Percentiles rank a stretch among this genome's conserved stretches.
These are phyloP conservation scores for Papilio gigon DNA, from an alignment of 2,888 invertebrate species.

Conservation along the genomic window DNA sequence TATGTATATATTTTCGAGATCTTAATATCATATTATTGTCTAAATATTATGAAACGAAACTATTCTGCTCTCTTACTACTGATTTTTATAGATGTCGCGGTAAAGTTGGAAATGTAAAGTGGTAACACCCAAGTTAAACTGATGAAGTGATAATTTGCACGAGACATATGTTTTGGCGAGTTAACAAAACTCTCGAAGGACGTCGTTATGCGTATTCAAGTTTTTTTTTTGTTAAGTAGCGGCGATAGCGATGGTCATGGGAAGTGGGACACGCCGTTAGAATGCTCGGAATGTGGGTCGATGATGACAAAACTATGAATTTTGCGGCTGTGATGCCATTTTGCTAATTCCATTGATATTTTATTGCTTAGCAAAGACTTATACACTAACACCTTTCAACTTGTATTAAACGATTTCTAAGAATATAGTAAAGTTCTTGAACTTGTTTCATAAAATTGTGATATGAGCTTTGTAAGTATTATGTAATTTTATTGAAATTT, in stretches of 20 bases:
- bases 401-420: no score
- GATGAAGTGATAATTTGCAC: background rate
- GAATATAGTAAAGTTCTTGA: no score
- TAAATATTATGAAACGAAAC: background rate
- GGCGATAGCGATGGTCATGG: conserved; percentile 29
- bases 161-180: background rate
- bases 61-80: background rate
- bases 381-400: no score
- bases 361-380: background rate
- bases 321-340: conserved; percentile 2
- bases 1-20: no score
- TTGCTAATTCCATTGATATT: conserved; percentile 13
- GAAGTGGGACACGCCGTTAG: conserved; percentile 37
- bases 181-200: conserved; percentile 20
- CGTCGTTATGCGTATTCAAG: conserved; percentile 24
- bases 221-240: conserved; percentile 23
- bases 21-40: no score
- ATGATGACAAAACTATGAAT: conserved; percentile 34
- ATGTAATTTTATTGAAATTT: no score
- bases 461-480: no score
- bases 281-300: conserved; percentile 32
- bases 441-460: no score
- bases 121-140: background rate
- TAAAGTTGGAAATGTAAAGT: background rate
- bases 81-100: background rate